Base-by-base conservation (phyloP, 2,113 vertebrate genomes). In the Megaptera novaeangliae region DNA sequence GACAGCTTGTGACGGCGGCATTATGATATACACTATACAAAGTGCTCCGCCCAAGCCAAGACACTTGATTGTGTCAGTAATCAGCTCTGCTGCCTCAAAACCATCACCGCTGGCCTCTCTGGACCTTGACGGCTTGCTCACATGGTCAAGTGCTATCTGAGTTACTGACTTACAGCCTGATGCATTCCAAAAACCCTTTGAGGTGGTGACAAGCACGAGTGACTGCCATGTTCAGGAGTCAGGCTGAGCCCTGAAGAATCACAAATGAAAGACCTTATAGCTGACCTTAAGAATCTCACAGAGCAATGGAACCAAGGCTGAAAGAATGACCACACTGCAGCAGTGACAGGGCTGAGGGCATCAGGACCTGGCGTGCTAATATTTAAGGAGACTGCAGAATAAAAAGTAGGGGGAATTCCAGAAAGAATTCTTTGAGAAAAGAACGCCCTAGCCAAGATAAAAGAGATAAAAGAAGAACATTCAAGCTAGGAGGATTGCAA, bases 21-120 rank as follows among this genome's bases (percentile, higher is more conserved):
- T 11, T 2, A 0, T 6, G 46, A 3, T 0, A 10, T 0, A 27
- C 1, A 25, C 31, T 20, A 1, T 2, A 34, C 1, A 2, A 3
- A 44, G 12, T 27, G 44, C 36, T 5, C 8, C 0, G 6, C 2
- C 14, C 15, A 21, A 13, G n/a, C 31, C 44, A 39, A 23, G 36
- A 49, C 55, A 21, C 6, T 36, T 0, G 29, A 7, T 36, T 25
- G 29, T 14, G 44, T 25, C 52, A 0, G 1, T 2, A 3, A 52
- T 10, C 15, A 29, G 61, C 25, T 61, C 59, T 4, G 8, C 13
- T 36, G 69, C 34, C 27, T 21, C 2, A 1, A 31, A 39, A 9
- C 12, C 1, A 31, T 29, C 41, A 6, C 5, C 4, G 1, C 15
- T 39, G 44, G 27, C 52, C 61, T 63, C 23, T 39, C 78, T 5